Conservation (phyloP, 2,888 invertebrate genomes). For the Copidosoma aretas region DNA sequence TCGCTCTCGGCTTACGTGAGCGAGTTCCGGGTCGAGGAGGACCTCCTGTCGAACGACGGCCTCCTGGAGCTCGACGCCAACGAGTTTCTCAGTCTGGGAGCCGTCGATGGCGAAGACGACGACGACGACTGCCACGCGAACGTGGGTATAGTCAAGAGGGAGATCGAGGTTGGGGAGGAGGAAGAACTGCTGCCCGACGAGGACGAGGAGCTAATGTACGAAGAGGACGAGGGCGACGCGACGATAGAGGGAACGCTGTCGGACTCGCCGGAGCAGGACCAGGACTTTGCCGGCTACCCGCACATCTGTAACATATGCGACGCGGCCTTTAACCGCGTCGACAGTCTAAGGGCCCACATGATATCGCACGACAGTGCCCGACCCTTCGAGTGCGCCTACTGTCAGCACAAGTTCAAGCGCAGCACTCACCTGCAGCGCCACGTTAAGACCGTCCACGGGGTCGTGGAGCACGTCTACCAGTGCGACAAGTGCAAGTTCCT, state of each 20-base stretch:
- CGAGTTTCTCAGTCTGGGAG: background rate
- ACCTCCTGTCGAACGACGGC: too few species aligned
- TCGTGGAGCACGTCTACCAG: background rate
- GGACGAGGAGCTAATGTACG: background rate
- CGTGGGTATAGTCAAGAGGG: background rate
- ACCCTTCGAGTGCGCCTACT: slow-evolving; percentile 51
- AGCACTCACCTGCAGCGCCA: slow-evolving; percentile 9
- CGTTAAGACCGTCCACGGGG: slow-evolving; percentile 1
- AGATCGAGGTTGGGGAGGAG: too few species aligned
- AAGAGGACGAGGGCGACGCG: background rate
- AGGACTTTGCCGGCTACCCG: background rate
- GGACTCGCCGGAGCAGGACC: background rate
- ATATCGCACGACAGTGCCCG: slow-evolving; percentile 48
- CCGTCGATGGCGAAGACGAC: too few species aligned
- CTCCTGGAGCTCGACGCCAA: too few species aligned
- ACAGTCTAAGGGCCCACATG: slow-evolving; percentile 6
- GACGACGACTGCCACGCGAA: background rate
- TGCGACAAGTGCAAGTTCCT: background rate
- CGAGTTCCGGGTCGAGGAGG: too few species aligned
- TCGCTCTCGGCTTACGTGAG: too few species aligned
- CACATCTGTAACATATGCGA: slow-evolving; percentile 25
- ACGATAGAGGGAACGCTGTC: too few species aligned
- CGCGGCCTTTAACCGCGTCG: background rate
- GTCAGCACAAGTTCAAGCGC: slow-evolving; percentile 42
- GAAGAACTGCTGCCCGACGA: background rate